These are phyloP conservation scores for Pseudoatta argentina DNA, from an alignment of 1,140 invertebrate species.

Conservation along the genomic window DNA sequence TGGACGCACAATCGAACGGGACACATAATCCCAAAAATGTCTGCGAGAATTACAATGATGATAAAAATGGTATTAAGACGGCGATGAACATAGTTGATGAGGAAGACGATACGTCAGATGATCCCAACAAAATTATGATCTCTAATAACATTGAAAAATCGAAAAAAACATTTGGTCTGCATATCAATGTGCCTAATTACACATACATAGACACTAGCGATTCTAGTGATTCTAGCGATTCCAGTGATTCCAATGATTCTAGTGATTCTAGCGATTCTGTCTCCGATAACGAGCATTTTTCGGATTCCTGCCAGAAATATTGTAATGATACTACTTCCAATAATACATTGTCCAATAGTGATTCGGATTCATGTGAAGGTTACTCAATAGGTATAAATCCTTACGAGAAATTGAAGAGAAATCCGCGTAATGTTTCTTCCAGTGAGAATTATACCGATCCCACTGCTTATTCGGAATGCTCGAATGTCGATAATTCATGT, in stretches of 20 bases:
- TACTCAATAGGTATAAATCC: slow-evolving; percentile 80
- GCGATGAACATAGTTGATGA: slow-evolving; percentile 71
- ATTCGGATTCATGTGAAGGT: slow-evolving; percentile 81
- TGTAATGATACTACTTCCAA: slow-evolving; percentile 43
- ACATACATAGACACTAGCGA: slow-evolving; percentile 71
- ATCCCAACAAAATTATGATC: neutral
- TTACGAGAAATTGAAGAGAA: slow-evolving; percentile 59
- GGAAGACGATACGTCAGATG: slow-evolving; percentile 8
- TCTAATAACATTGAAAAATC: neutral
- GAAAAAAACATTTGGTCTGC: slow-evolving; percentile 32
- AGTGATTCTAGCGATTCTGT: slow-evolving; percentile 61
- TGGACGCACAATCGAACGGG: slow-evolving; percentile 14
- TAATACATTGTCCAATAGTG: slow-evolving; percentile 71
- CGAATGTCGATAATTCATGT: neutral
- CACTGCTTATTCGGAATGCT: neutral
- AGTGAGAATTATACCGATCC: neutral
- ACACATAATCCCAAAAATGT: neutral
- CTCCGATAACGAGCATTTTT: slow-evolving; percentile 68
- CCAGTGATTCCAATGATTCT: slow-evolving; percentile 60
- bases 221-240: slow-evolving; percentile 72
- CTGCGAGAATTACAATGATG: slow-evolving; percentile 34
- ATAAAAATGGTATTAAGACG: slow-evolving; percentile 49
- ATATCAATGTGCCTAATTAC: slow-evolving; percentile 71
- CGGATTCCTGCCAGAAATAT: slow-evolving; percentile 31
- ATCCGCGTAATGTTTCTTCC: neutral